These are phyloP conservation scores for Archilochus colubris DNA, from an alignment of 2,113 vertebrate genomes.

Conservation along the genomic window DNA sequence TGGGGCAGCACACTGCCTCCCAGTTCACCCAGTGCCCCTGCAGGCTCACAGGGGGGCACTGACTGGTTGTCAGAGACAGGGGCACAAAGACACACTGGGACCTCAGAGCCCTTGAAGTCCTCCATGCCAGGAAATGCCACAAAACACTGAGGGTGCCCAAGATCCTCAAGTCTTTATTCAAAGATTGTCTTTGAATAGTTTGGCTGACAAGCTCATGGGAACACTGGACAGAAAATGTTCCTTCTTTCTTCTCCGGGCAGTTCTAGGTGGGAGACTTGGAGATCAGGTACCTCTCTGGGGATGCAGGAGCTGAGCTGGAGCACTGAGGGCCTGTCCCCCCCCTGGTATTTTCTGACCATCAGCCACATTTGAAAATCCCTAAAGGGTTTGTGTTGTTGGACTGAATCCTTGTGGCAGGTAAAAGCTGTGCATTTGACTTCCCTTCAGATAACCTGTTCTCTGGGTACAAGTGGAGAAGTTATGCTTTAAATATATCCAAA, in stretches of 20 bases:
- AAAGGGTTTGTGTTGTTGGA: neutral
- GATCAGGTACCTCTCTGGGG: neutral
- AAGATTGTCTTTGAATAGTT: neutral
- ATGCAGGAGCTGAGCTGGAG: neutral
- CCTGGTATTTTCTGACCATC: neutral
- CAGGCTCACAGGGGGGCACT: neutral
- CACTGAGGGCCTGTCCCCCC: neutral
- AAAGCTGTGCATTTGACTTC: slow-evolving; percentile 3
- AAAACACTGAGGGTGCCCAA: neutral
- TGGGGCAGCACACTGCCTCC: neutral
- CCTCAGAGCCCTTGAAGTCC: neutral
- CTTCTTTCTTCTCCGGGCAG: neutral
- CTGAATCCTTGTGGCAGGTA: neutral
- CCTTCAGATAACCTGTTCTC: slow-evolving; percentile 7
- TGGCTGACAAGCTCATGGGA: neutral
- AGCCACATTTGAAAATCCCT: neutral
- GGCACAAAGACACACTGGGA: neutral
- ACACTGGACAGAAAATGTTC: neutral
- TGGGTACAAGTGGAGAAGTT: neutral
- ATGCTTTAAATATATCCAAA: slow-evolving; percentile 48
- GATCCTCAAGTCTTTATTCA: neutral
- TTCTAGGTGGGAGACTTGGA: neutral
- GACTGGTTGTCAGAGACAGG: neutral
- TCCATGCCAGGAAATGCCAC: neutral
- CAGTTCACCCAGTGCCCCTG: neutral